phyloP scores from a whole-genome alignment of 2,113 vertebrate genomes.

The Pluvialis apricaria region DNA sequence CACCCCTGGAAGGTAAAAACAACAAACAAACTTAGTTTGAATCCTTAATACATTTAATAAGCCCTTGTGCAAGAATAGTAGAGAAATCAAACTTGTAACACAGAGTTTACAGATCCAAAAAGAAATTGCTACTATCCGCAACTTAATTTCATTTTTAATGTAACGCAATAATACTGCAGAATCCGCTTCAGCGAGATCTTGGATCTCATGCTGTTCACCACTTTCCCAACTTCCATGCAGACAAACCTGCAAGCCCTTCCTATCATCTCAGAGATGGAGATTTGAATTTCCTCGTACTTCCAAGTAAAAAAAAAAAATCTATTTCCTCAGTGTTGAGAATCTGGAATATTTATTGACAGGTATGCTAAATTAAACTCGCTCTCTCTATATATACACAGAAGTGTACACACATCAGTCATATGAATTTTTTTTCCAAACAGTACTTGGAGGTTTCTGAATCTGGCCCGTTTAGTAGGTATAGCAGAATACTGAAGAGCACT shows the following conservation, averaged over 20 bases:
- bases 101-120: not conserved
- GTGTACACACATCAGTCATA: not conserved
- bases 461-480: not conserved
- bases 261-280: not conserved
- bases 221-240: not conserved
- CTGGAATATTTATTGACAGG: not conserved
- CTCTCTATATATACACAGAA: not conserved
- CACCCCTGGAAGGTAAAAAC: slow-evolving; percentile 77
- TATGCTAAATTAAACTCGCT: not conserved
- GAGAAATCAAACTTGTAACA: not conserved
- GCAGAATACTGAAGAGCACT: not conserved
- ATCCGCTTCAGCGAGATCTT: not conserved
- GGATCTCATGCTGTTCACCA: not conserved
- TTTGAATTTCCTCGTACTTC: not conserved
- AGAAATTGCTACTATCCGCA: not conserved
- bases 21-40: not conserved
- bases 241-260: not conserved
- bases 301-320: not conserved
- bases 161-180: not conserved
- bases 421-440: not conserved
- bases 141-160: not conserved
- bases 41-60: not conserved
- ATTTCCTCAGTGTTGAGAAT: not conserved
- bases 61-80: not conserved
- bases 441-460: not conserved